Evolutionary conservation across 2,888 invertebrate genomes (phyloP).

Genomic region (Cyclophora punctaria): DNA sequence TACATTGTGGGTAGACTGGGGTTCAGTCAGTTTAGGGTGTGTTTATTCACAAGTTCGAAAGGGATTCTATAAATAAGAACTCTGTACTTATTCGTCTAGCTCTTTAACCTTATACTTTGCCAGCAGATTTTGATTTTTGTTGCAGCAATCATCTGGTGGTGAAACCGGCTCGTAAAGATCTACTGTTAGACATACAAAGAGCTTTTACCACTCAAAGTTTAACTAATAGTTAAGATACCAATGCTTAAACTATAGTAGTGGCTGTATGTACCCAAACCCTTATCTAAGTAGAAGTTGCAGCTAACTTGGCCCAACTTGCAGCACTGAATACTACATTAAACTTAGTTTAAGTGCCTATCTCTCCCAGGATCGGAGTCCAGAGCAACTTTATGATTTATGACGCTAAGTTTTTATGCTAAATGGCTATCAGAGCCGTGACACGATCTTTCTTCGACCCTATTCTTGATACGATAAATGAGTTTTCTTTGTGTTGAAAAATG

Average conservation of each 20-base stretch:
- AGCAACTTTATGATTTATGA: constrained; percentile 47
- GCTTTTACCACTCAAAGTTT: neutral
- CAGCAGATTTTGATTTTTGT: too few species aligned
- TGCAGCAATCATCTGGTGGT: neutral
- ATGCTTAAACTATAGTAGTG: neutral
- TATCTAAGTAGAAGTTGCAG: constrained; percentile 22
- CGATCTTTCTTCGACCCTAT: constrained; percentile 19
- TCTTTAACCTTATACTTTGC: too few species aligned
- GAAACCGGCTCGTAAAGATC: neutral
- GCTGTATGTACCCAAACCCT: constrained; percentile 1
- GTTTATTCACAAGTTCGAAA: too few species aligned
- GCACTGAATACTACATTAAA: constrained; percentile 36
- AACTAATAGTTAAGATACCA: neutral
- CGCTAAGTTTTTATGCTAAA: constrained; percentile 31
- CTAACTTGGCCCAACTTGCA: constrained; percentile 34
- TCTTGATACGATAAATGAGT: constrained; percentile 16
- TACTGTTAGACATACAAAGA: neutral
- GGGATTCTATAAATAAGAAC: too few species aligned
- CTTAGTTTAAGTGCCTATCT: constrained; percentile 42
- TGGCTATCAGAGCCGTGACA: constrained; percentile 16
- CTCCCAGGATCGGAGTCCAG: constrained; percentile 19
- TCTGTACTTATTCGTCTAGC: too few species aligned
- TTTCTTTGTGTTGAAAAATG: neutral
- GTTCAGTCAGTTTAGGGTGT: too few species aligned
- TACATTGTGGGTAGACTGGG: too few species aligned